Percentiles rank a stretch among this genome's conserved stretches.
These are phyloP conservation scores for Cryptocephalus primarius DNA, from an alignment of 2,888 invertebrate genomes.

Conservation along the genomic window DNA sequence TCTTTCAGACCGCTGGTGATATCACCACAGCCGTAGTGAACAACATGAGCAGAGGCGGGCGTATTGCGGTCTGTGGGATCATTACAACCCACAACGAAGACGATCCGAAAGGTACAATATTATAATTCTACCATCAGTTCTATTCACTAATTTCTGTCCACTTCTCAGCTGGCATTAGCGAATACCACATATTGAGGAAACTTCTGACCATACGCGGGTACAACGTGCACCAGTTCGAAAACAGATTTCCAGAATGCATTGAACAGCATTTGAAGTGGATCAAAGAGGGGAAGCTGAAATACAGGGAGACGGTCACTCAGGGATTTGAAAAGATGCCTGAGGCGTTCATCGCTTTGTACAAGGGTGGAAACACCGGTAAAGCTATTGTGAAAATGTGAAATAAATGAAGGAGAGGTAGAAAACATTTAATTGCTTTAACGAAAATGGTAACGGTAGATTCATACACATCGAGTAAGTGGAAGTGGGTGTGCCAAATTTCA, in stretches of 20 bases:
- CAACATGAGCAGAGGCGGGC: slow-evolving; percentile 52
- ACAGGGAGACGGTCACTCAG: slow-evolving; percentile 53
- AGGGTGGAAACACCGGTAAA: slow-evolving; percentile 20
- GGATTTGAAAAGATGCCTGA: slow-evolving; percentile 42
- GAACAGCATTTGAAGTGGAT: slow-evolving; percentile 51
- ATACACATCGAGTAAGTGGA: too few species aligned
- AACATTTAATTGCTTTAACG: too few species aligned
- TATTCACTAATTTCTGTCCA: neutral
- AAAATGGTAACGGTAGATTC: too few species aligned
- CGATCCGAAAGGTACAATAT: neutral
- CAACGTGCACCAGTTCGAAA: slow-evolving; percentile 14
- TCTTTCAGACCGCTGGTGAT: slow-evolving; percentile 54
- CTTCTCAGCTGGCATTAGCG: slow-evolving; percentile 1
- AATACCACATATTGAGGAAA: slow-evolving; percentile 6
- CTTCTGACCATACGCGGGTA: slow-evolving; percentile 21
- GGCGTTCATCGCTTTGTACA: slow-evolving; percentile 19
- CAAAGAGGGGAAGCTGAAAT: slow-evolving; percentile 57
- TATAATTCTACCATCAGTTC: too few species aligned
- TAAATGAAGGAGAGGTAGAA: neutral
- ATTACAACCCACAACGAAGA: slow-evolving; percentile 53
- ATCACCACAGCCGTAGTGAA: slow-evolving; percentile 49
- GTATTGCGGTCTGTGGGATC: slow-evolving; percentile 56
- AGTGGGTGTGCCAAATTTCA: too few species aligned
- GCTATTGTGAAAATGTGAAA: slow-evolving; percentile 18
- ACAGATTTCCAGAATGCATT: slow-evolving; percentile 52